Conservation (phyloP, 2,888 invertebrate genomes). For the Tachystola acroxantha region DNA sequence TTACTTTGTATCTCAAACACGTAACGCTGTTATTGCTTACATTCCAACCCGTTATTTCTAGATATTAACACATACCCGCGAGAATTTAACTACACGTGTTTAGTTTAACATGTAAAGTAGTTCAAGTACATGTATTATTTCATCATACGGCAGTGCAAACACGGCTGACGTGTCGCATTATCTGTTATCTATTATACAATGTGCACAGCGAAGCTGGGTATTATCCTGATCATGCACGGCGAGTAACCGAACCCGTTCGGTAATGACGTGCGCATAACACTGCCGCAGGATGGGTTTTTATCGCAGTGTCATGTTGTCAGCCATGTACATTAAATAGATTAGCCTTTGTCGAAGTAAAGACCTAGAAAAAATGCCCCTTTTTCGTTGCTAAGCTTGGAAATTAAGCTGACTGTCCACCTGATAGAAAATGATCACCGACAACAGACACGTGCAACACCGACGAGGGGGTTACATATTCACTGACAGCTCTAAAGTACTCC, state of each 20-base stretch:
- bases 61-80: slow-evolving; percentile 6
- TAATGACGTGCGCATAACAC: slow-evolving; percentile 40
- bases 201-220: slow-evolving; percentile 29
- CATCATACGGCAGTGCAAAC: slow-evolving; percentile 10
- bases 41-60: slow-evolving; percentile 11
- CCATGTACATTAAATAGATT: too few relatives aligned
- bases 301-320: slow-evolving; percentile 30
- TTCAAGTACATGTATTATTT: slow-evolving; percentile 18
- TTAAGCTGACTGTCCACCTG: too few relatives aligned
- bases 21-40: slow-evolving; percentile 6
- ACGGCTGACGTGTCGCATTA: slow-evolving; percentile 21
- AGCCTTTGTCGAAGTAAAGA: too few relatives aligned
- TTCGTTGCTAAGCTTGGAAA: too few relatives aligned
- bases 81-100: slow-evolving; percentile 11
- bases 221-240: slow-evolving; percentile 24
- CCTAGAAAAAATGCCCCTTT: too few relatives aligned
- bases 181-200: slow-evolving; percentile 33
- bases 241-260: slow-evolving; percentile 48
- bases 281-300: slow-evolving; percentile 41
- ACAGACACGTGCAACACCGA: too few relatives aligned
- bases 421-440: too few relatives aligned
- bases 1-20: slow-evolving; percentile 6
- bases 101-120: slow-evolving; percentile 16
- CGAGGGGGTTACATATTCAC: too few relatives aligned
- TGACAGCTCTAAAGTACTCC: too few relatives aligned